These are phyloP conservation scores for Clitarchus hookeri DNA, from an alignment of 2,888 invertebrate species.

Conservation along the genomic window DNA sequence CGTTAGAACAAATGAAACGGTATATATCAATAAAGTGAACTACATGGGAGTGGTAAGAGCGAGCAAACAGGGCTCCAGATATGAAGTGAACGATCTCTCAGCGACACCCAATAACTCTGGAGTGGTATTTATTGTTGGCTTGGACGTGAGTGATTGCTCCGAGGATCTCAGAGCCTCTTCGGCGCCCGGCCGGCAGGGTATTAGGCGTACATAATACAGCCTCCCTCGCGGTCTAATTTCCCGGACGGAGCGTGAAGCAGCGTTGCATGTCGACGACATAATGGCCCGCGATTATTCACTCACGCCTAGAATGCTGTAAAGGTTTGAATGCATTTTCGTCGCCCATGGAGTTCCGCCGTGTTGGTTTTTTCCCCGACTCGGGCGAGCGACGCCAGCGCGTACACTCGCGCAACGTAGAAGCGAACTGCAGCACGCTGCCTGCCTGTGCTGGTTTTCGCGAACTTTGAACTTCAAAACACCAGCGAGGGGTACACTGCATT, in stretches of 20 bases:
- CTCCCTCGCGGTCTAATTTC: neutral
- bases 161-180: neutral
- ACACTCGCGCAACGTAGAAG: too few relatives aligned
- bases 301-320: too few relatives aligned
- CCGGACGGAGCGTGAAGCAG: neutral
- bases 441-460: too few relatives aligned
- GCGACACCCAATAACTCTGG: neutral
- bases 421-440: too few relatives aligned
- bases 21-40: neutral
- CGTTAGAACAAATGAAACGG: neutral
- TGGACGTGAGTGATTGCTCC: neutral
- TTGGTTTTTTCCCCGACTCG: too few relatives aligned
- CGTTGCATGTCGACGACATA: neutral
- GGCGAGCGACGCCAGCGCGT: too few relatives aligned
- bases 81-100: too few relatives aligned
- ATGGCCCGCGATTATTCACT: too few relatives aligned
- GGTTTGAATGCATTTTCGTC: too few relatives aligned
- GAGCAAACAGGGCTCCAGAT: neutral
- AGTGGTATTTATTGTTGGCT: neutral
- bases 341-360: too few relatives aligned
- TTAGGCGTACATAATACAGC: neutral
- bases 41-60: neutral
- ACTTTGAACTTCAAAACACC: too few relatives aligned
- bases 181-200: neutral
- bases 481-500: too few relatives aligned